A percentile compares a stretch with the other conserved stretches of the same genome.
Evolutionary conservation across 2,888 invertebrate genomes (phyloP).

Genomic region (Eudasyphora cyanicolor): DNA sequence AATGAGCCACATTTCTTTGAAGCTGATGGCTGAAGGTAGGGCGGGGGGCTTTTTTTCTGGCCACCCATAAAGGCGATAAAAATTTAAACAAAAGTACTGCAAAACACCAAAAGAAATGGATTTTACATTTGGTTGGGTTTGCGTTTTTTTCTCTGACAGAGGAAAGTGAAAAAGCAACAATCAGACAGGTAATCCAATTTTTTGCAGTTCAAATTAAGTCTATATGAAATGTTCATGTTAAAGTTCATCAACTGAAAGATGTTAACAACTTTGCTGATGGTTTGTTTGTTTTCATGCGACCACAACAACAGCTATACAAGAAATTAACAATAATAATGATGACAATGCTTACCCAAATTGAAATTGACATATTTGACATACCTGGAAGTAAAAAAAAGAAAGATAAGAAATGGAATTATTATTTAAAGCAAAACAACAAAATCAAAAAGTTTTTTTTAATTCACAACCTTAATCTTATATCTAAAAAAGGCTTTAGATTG

Average conservation of each 20-base stretch:
- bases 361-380: conserved; percentile 19
- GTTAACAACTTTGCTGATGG: background rate
- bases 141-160: background rate
- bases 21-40: background rate
- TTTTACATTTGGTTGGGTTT: background rate
- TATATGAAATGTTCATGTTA: conserved; percentile 9
- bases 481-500: no score
- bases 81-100: background rate
- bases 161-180: background rate
- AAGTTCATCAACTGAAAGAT: conserved; percentile 13
- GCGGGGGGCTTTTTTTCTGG: conserved; percentile 20
- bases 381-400: conserved; percentile 23
- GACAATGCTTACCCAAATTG: conserved; percentile 11
- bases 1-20: background rate
- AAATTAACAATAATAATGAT: no score
- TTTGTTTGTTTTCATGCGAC: background rate
- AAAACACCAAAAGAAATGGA: background rate
- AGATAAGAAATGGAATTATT: background rate
- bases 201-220: background rate
- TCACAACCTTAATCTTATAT: no score
- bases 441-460: no score
- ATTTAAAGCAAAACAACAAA: no score
- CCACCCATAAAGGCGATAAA: conserved; percentile 50
- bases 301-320: background rate
- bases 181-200: background rate